Base-by-base conservation (phyloP, 2,113 vertebrate species). In the Andinoacara biseriatus region DNA sequence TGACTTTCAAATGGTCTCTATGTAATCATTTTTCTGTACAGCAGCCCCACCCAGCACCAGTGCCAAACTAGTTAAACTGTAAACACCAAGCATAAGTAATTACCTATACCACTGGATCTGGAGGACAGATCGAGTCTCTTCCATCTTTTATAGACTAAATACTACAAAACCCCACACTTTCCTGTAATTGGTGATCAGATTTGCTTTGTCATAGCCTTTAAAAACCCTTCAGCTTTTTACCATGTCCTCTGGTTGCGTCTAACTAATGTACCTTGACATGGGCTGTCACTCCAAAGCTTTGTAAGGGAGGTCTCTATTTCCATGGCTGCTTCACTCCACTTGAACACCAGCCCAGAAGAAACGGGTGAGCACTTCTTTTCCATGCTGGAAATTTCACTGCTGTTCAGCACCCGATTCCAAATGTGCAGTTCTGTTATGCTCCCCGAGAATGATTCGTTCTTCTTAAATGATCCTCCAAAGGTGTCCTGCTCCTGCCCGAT, bases 381-480 rank as follows among this genome's bases (percentile, higher is more conserved):
- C 95, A 96, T 93, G 75, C 84, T 74, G 81, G 24, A 15, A 58
- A 95, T 94, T 93, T 95, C 92, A 0, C 74, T 80, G 87, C 63
- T 74, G 56, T 87, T 86, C 86, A 96, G 86, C 26, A 86, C 93
- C 31, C 93, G 88, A 79, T 96, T 88, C 95, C 96, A 96, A 86
- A 96, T 90, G 93, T 95, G 87, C 49, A 96, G 90, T 80, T 96
- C 92, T 9, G 95, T 95, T 84, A 95, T 89, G 76, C 89, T 95
- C 33, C 95, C 95, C 29, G 91, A 95, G 87, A 96, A 95, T 63
- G 95, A 94, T 63, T 94, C 88, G 43, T 91, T 57, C 11, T 79
- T 89, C 58, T 86, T 93, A 81, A 94, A 95, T 10, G 89, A 90
- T 58, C 88, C 85, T 58, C 91, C 93, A 40, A 92, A 92, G 15